Conservation (phyloP, 2,797 vertebrate genomes). For the Ispidina picta region DNA sequence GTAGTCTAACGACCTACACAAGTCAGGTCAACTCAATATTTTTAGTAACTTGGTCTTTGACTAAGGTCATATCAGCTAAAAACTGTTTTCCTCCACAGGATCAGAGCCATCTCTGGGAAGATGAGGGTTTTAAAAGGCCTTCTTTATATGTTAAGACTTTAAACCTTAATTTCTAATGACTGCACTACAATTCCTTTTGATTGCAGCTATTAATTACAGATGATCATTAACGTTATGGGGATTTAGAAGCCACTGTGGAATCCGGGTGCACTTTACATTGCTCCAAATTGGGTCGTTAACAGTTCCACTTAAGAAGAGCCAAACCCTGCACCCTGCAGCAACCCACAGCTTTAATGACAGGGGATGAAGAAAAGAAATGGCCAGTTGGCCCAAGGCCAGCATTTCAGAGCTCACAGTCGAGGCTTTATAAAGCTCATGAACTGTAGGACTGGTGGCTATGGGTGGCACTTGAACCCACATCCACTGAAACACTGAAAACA, state of each 20-base stretch:
- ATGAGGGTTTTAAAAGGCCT: neutral
- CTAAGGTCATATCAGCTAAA: constrained; percentile 2
- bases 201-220: constrained; percentile 52
- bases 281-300: constrained; percentile 65
- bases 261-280: constrained; percentile 11
- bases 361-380: constrained; percentile 32
- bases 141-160: constrained; percentile 31
- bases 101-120: neutral
- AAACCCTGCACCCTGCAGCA: constrained; percentile 48
- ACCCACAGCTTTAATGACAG: constrained; percentile 51
- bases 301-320: constrained; percentile 65
- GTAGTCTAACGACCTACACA: neutral
- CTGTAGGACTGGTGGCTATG: neutral
- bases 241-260: constrained; percentile 46
- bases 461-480: neutral
- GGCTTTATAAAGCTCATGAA: neutral
- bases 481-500: neutral
- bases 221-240: constrained; percentile 35
- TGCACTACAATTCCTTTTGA: constrained; percentile 32
- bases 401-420: neutral
- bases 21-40: neutral
- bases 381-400: constrained; percentile 31
- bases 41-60: constrained; percentile 20
- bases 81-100: neutral
- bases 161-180: constrained; percentile 58